These are phyloP conservation scores for Caranx ignobilis DNA, from an alignment of 2,113 vertebrate genomes.

Conservation along the genomic window DNA sequence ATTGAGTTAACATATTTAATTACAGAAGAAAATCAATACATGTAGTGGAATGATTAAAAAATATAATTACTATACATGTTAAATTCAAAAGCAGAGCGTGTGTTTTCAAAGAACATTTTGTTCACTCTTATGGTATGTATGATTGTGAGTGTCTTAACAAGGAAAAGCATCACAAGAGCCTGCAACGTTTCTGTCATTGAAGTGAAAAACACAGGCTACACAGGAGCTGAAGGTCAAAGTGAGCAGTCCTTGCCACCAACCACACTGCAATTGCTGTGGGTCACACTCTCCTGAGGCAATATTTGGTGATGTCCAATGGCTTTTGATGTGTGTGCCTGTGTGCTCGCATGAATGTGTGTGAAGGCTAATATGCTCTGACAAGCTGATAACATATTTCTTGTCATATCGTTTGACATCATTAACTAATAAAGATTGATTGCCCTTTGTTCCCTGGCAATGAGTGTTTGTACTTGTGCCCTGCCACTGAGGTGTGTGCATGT, in stretches of 20 bases:
- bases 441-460: slow-evolving; percentile 58
- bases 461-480: slow-evolving; percentile 48
- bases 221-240: slow-evolving; percentile 50
- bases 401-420: slow-evolving; percentile 68
- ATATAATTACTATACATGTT: background rate
- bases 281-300: slow-evolving; percentile 51
- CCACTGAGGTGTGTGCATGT: slow-evolving; percentile 3
- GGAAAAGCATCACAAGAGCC: slow-evolving; percentile 5
- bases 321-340: slow-evolving; percentile 32
- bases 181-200: slow-evolving; percentile 26
- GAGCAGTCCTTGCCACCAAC: slow-evolving; percentile 23
- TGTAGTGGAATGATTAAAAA: slow-evolving; percentile 3
- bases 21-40: background rate
- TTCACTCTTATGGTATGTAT: background rate
- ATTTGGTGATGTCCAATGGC: slow-evolving; percentile 45
- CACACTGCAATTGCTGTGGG: slow-evolving; percentile 29
- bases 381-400: slow-evolving; percentile 67
- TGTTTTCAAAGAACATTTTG: slow-evolving; percentile 2
- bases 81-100: slow-evolving; percentile 3
- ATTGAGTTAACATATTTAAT: slow-evolving; percentile 11
- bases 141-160: background rate
- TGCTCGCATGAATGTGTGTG: slow-evolving; percentile 24
- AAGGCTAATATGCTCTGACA: slow-evolving; percentile 54
- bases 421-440: slow-evolving; percentile 73
- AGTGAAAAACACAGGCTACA: slow-evolving; percentile 24